Evolutionary conservation across 2,888 invertebrate genomes (phyloP), one percentile per base, ranked within the genome.

Genomic region (Phyto melanocephala): DNA sequence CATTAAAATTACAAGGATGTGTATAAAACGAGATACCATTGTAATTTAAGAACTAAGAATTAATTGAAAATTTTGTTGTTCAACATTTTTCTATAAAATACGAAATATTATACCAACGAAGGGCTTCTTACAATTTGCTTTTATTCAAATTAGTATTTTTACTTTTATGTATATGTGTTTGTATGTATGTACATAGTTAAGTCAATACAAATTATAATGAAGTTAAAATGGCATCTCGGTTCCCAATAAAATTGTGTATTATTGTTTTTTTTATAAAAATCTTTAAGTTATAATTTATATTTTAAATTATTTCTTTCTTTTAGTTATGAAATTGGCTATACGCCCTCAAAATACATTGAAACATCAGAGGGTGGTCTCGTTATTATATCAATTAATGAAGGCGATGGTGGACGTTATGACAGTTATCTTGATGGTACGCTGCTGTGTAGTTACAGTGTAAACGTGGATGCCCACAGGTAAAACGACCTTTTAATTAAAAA

Each of bases 361-460:
- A 98, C 98, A 8, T 96, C 96, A 24, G 97, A 98, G 91, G 96
- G 97, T 88, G 98, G 97, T 50, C 92, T 98, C 86, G 96, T 98
- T 83, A 95, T 98, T 86, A 94, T 98, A 88, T 95, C 96, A 58
- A 96, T 97, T 86, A 96, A 95, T 85, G 97, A 97, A 91, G 95
- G 94, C 70, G 97, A 98, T 90, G 96, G 96, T 60, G 97, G 97
- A 13, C 93, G 96, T 84, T 97, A 97, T 91, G 97, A 97, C 91
- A 97, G 97, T 91, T 96, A 96, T 94, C 93, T 97, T 88, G 97
- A 96, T 78, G 96, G 96, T 45, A 95, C 96, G 33, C 92, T 97
- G 56, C 93, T 97, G 37, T 97, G 97, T 91, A 96, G 96, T 47
- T 97, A 97, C 92, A 97, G 97, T 90, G 96, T 98, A 84, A 96